phyloP scores from a whole-genome alignment of 2,113 vertebrate species.

The Aepyceros melampus region DNA sequence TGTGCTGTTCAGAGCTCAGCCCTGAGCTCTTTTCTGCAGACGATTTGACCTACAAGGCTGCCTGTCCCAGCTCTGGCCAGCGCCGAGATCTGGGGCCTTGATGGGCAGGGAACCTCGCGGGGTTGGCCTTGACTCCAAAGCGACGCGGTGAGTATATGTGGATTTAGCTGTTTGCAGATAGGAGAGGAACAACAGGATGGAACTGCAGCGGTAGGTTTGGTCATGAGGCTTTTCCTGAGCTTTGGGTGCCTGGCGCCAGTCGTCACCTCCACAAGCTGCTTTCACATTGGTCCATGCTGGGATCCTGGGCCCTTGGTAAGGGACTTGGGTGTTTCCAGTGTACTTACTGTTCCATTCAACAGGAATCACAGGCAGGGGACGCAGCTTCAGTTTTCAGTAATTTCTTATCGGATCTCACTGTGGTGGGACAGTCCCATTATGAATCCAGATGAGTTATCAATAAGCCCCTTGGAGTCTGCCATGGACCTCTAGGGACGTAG shows the following conservation, averaged over 20 bases:
- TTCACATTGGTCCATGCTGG: rapidly evolving
- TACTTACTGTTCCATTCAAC: neutral
- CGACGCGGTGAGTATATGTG: rapidly evolving
- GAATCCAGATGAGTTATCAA: neutral
- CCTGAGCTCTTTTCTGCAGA: neutral
- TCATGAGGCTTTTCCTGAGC: rapidly evolving
- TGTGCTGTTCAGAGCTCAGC: rapidly evolving
- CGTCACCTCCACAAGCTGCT: rapidly evolving
- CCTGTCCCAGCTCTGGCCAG: rapidly evolving
- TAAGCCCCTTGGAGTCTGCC: neutral
- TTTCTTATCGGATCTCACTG: neutral
- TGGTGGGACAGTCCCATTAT: neutral
- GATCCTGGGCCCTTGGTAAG: neutral
- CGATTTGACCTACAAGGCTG: neutral
- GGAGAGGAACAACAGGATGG: rapidly evolving
- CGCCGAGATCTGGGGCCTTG: rapidly evolving
- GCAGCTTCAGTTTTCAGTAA: neutral
- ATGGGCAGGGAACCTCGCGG: rapidly evolving
- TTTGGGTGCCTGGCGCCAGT: rapidly evolving
- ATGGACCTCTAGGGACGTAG: neutral
- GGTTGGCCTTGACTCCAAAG: neutral
- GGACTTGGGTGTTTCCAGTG: too few relatives aligned
- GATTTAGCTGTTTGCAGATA: neutral
- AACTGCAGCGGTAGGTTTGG: rapidly evolving
- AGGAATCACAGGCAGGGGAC: neutral